Evolutionary conservation across 2,888 invertebrate genomes (phyloP), one percentile per base, ranked within the genome.

Genomic region (Synanthedon myopaeformis): DNA sequence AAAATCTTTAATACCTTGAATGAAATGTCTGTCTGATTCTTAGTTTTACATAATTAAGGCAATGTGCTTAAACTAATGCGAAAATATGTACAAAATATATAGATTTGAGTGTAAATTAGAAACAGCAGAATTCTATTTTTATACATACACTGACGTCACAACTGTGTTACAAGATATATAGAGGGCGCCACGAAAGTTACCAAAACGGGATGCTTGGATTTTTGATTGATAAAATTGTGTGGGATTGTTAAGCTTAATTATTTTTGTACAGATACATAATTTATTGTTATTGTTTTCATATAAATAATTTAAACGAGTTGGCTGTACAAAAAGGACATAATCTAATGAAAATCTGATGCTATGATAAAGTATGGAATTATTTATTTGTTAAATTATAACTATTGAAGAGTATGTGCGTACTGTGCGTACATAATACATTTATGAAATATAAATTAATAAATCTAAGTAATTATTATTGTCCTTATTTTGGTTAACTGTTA

Each of bases 61-160:
- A 55, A 52, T 55, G 55, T 55, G 55, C 55, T 55, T 55, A 53
- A 55, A 41, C 41, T 52, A 19, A 51, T 51, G 48, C n/a, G 51
- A 52, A 55, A 50, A 23, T 28, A 42, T 55, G 55, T 55, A 55
- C 55, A 55, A 55, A 55, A 19, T 51, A 41, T 55, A 50, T 52
- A 55, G 55, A 55, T 55, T 49, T 51, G 50, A 55, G 17, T 42
- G 55, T 51, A 48, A 54, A 49, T 54, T 51, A 51, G 51, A 35
- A 54, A 52, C 54, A 54, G 48, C 51, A 53, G 45, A 53, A 53
- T 53, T 53, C 45, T 53, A 53, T 53, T 53, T 53, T 53, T 53
- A 19, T 53, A 53, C 52, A 14, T 52, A 41, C 35, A 41, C 48
- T 45, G 28, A 48, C 45, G 19, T 49, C 41, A 42, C 41, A 41